phyloP scores from a whole-genome alignment of 2,113 vertebrate genomes.

The Tupaia tana region DNA sequence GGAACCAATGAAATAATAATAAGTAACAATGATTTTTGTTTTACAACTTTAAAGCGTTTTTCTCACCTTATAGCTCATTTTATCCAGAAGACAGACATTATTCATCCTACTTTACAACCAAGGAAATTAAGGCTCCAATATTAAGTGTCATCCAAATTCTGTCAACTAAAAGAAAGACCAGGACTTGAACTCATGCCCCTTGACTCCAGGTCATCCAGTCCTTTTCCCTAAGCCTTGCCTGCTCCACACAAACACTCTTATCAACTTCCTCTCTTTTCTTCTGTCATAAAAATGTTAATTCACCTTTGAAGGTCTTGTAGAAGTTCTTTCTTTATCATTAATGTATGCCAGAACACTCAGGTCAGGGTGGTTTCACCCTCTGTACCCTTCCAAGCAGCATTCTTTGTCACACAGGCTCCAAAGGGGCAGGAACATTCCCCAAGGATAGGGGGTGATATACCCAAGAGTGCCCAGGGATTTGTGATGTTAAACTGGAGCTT shows the following conservation, averaged over 20 bases:
- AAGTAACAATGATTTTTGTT: background rate
- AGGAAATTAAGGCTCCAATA: background rate
- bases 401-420: background rate
- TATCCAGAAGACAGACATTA: background rate
- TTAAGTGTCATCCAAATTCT: background rate
- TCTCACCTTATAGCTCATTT: background rate
- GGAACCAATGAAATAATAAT: background rate
- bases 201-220: background rate
- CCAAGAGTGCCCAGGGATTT: background rate
- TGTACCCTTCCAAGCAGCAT: background rate
- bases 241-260: too few relatives aligned
- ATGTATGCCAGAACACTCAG: background rate
- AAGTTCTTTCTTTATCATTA: background rate
- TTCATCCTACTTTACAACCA: background rate
- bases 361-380: background rate
- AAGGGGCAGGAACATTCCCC: accelerated
- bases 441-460: too few relatives aligned
- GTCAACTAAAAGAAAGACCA: background rate
- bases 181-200: background rate
- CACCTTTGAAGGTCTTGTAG: background rate
- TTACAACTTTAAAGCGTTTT: background rate
- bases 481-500: background rate
- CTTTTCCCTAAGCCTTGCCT: background rate
- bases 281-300: background rate
- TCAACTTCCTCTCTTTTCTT: background rate